Conservation (phyloP, 2,113 vertebrate genomes). For the Myodes glareolus region DNA sequence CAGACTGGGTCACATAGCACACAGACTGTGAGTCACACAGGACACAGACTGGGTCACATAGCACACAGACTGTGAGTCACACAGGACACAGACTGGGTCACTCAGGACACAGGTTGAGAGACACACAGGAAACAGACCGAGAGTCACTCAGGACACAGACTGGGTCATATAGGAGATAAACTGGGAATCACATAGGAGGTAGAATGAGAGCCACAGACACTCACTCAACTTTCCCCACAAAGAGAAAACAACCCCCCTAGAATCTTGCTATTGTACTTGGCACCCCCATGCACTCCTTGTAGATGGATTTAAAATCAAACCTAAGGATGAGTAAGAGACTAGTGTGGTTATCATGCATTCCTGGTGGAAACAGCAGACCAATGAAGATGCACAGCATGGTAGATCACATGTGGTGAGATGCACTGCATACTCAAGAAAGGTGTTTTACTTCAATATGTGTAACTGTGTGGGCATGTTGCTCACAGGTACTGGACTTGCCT, state of each 20-base stretch:
- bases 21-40: too few relatives aligned
- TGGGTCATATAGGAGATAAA: too few relatives aligned
- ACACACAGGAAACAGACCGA: too few relatives aligned
- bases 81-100: too few relatives aligned
- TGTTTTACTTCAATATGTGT: too few relatives aligned
- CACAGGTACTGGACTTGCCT: neutral
- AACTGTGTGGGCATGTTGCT: neutral
- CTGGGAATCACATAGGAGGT: too few relatives aligned
- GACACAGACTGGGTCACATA: too few relatives aligned
- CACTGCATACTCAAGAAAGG: neutral
- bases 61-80: too few relatives aligned
- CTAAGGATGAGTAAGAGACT: neutral
- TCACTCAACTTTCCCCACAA: neutral
- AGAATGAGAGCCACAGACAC: neutral
- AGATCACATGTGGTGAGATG: too few relatives aligned
- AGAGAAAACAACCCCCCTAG: neutral
- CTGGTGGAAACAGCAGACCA: neutral
- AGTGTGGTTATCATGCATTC: neutral
- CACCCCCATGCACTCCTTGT: neutral
- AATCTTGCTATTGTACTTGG: neutral
- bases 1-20: too few relatives aligned
- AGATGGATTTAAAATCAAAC: neutral
- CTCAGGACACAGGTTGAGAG: too few relatives aligned
- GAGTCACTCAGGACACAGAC: too few relatives aligned
- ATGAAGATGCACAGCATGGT: neutral